phyloP scores from a whole-genome alignment of 2,888 invertebrate genomes.

The Prionchulus punctatus region DNA sequence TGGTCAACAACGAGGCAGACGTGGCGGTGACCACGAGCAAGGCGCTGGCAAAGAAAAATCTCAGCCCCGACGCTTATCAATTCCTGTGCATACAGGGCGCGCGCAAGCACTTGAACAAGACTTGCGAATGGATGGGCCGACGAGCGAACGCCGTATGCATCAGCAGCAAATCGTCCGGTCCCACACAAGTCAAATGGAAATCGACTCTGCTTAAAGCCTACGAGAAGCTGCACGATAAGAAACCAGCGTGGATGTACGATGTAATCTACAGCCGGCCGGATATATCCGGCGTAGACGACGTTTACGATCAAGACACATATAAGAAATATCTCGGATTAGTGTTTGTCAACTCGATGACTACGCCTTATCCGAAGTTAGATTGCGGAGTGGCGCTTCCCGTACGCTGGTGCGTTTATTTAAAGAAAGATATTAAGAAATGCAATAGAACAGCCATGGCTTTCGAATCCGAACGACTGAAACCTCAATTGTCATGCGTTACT shows the following conservation, averaged over 20 bases:
- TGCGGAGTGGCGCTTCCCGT: neutral
- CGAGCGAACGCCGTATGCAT: neutral
- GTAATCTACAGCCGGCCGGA: neutral
- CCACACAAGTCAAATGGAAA: neutral
- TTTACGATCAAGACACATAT: constrained; percentile 1
- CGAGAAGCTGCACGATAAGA: neutral
- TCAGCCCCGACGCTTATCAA: neutral
- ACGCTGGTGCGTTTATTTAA: neutral
- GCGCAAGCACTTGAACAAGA: neutral
- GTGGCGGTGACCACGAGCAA: constrained; percentile 71
- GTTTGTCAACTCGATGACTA: neutral
- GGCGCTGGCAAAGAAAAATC: constrained; percentile 40
- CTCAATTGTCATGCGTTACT: neutral
- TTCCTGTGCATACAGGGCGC: constrained; percentile 1
- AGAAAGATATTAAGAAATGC: neutral
- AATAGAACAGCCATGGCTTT: neutral
- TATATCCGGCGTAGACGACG: neutral
- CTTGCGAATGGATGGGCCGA: constrained; percentile 2
- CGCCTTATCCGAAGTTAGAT: neutral
- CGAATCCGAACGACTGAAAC: neutral
- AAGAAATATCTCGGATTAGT: neutral
- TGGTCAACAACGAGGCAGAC: constrained; percentile 62
- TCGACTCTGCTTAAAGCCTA: neutral
- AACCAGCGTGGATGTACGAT: neutral
- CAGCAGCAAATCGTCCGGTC: neutral